Percentiles rank a stretch among this genome's conserved stretches.
phyloP scores from a whole-genome alignment of 1,140 invertebrate species.

The Formica exsecta region DNA sequence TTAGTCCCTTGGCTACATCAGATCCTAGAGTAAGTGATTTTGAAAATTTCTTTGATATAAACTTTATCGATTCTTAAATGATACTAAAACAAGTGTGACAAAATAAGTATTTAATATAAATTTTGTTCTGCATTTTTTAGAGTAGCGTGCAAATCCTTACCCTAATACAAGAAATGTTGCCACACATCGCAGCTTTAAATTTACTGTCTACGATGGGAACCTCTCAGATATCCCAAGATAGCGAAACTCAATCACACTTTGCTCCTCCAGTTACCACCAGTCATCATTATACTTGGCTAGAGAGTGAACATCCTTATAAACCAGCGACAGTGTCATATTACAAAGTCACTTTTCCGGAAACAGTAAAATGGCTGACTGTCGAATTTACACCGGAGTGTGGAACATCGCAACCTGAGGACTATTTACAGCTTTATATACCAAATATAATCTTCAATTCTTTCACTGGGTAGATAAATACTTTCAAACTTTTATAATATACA shows the following conservation, averaged over 20 bases:
- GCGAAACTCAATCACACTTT: conserved; percentile 79
- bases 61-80: not conserved
- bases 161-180: conserved; percentile 95
- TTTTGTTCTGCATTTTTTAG: conserved; percentile 85
- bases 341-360: conserved; percentile 95
- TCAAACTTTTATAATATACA: not conserved
- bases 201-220: conserved; percentile 86
- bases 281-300: conserved; percentile 96
- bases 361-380: conserved; percentile 96
- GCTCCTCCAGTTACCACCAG: conserved; percentile 89
- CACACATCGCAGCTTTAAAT: conserved; percentile 95
- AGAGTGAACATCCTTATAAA: conserved; percentile 99
- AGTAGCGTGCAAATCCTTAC: conserved; percentile 96
- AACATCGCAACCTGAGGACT: conserved; percentile 97
- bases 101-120: conserved; percentile 4
- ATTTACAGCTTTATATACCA: conserved; percentile 95
- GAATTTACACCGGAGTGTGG: conserved; percentile 97
- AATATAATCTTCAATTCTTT: conserved; percentile 75
- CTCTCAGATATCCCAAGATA: conserved; percentile 84
- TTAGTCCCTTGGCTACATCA: conserved; percentile 92
- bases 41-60: not conserved
- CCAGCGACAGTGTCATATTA: conserved; percentile 95
- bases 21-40: conserved; percentile 91
- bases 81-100: not conserved
- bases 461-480: conserved; percentile 72